phyloP scores from a whole-genome alignment of 2,113 vertebrate species.

The Microtus ochrogaster region DNA sequence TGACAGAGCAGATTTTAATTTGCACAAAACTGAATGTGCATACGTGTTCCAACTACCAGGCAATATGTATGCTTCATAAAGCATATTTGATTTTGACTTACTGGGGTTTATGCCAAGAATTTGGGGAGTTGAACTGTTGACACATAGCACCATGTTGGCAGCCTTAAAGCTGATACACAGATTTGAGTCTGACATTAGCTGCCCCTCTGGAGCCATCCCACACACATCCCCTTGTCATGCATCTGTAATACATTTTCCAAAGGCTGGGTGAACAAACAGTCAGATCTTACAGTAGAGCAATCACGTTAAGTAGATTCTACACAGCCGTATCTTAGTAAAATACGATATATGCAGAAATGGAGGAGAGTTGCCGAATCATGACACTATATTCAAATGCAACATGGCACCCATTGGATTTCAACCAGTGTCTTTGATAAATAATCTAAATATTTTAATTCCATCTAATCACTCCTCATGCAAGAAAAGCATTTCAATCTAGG shows the following conservation, averaged over 20 bases:
- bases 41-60: slow-evolving; percentile 55
- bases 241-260: slow-evolving; percentile 53
- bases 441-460: not conserved
- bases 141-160: slow-evolving; percentile 53
- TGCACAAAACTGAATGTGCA: slow-evolving; percentile 58
- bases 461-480: not conserved
- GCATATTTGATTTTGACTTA: slow-evolving; percentile 78
- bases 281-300: not conserved
- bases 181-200: slow-evolving; percentile 65
- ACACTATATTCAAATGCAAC: not conserved
- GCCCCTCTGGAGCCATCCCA: slow-evolving; percentile 20
- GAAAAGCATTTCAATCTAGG: not conserved
- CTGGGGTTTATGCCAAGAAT: slow-evolving; percentile 66
- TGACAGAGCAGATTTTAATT: slow-evolving; percentile 53
- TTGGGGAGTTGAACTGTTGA: slow-evolving; percentile 45
- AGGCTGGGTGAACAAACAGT: not conserved
- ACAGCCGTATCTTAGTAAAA: not conserved
- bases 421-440: not conserved
- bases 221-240: not conserved
- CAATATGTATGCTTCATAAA: slow-evolving; percentile 70
- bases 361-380: not conserved
- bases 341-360: not conserved
- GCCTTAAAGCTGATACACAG: slow-evolving; percentile 57
- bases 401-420: not conserved
- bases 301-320: not conserved